Percentiles rank a stretch among this genome's conserved stretches.
phyloP scores from a whole-genome alignment of 1,140 invertebrate genomes.

The Pseudomyrmex gracilis region DNA sequence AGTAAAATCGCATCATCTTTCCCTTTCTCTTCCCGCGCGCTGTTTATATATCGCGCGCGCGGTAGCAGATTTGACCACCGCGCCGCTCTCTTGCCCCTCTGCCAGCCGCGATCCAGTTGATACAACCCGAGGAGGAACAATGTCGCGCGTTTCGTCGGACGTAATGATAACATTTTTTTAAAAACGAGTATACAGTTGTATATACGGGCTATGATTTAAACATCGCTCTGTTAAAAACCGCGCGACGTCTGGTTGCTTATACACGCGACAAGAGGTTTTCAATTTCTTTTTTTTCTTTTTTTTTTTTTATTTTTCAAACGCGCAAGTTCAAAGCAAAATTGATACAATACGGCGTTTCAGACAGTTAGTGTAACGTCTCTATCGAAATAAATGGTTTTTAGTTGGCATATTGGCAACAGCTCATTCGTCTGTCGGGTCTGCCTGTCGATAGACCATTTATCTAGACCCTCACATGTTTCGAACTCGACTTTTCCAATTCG shows the following conservation, averaged over 20 bases:
- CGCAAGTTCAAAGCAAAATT: neutral
- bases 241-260: too few species aligned
- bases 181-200: too few species aligned
- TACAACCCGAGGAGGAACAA: neutral
- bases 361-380: neutral
- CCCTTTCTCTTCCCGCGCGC: neutral
- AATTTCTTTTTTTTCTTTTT: too few species aligned
- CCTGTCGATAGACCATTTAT: constrained; percentile 43
- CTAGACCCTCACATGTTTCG: neutral
- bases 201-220: too few species aligned
- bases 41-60: too few species aligned
- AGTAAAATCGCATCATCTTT: constrained; percentile 33
- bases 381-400: constrained; percentile 20
- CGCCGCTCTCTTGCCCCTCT: too few species aligned
- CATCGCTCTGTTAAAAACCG: too few species aligned
- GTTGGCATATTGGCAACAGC: constrained; percentile 28
- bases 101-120: too few species aligned
- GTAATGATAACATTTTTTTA: too few species aligned
- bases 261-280: too few species aligned
- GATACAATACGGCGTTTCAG: neutral
- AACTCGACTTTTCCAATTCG: constrained; percentile 2
- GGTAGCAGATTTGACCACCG: too few species aligned
- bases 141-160: neutral
- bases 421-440: constrained; percentile 16
- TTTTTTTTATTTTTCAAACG: too few species aligned